phyloP scores from a whole-genome alignment of 2,113 vertebrate species.

The Cynoglossus semilaevis region DNA sequence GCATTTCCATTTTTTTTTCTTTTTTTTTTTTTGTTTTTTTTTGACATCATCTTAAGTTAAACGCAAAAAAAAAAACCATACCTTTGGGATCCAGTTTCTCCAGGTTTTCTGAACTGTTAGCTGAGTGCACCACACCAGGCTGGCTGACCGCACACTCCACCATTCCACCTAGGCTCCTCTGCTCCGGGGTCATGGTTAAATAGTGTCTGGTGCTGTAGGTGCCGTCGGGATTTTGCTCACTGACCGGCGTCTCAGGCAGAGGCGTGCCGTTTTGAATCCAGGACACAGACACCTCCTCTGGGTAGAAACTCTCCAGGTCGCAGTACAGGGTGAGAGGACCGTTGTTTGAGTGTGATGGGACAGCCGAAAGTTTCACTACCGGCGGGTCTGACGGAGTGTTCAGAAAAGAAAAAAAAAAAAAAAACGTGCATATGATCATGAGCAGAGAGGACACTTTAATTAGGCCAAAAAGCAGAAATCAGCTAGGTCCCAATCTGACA shows the following conservation, averaged over 20 bases:
- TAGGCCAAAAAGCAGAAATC: too few species aligned
- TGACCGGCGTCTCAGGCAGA: slow-evolving; percentile 45
- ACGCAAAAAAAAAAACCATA: neutral
- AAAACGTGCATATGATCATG: too few species aligned
- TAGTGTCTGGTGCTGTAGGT: slow-evolving; percentile 66
- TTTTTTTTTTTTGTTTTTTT: too few species aligned
- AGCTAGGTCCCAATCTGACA: too few species aligned
- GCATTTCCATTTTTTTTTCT: too few species aligned
- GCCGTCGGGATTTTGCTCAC: slow-evolving; percentile 57
- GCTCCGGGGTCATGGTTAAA: slow-evolving; percentile 64
- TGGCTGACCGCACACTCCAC: slow-evolving; percentile 71
- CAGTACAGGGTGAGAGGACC: slow-evolving; percentile 72
- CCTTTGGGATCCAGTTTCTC: slow-evolving; percentile 59
- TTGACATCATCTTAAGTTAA: too few species aligned
- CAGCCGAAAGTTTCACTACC: slow-evolving; percentile 53
- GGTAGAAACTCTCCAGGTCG: slow-evolving; percentile 75
- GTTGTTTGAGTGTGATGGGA: slow-evolving; percentile 40
- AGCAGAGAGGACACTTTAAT: too few species aligned
- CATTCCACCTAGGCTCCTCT: slow-evolving; percentile 53
- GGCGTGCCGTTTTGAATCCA: slow-evolving; percentile 72
- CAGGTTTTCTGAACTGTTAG: slow-evolving; percentile 35
- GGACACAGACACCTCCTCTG: slow-evolving; percentile 65
- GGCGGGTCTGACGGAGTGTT: slow-evolving; percentile 54
- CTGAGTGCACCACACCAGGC: slow-evolving; percentile 44
- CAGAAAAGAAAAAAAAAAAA: neutral